Conservation (phyloP, 2,113 vertebrate species). For the Cyphomyrus plagiostoma region DNA sequence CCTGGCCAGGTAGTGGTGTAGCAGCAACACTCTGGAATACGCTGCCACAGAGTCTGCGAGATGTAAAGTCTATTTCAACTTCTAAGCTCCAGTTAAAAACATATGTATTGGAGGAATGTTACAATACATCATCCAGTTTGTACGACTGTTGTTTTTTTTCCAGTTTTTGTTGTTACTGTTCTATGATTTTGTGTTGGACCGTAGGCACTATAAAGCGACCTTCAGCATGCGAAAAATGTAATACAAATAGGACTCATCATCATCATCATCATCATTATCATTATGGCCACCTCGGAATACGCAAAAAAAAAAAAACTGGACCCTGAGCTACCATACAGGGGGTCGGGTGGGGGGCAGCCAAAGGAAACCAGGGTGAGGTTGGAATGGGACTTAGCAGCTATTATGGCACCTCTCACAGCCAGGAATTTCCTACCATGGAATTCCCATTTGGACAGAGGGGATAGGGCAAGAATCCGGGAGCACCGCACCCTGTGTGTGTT, state of each 20-base stretch:
- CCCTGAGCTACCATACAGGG: neutral
- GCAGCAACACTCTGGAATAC: neutral
- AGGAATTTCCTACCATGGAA: conserved; percentile 47
- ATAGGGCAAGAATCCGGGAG: conserved; percentile 42
- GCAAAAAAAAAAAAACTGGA: neutral
- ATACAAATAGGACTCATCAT: neutral
- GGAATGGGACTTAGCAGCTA: conserved; percentile 48
- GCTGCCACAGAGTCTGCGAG: neutral
- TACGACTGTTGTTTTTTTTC: neutral
- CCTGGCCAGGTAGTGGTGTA: neutral
- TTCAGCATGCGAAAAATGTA: neutral
- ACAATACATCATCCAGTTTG: neutral
- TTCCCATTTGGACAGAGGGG: conserved; percentile 51
- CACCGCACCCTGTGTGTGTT: conserved; percentile 48
- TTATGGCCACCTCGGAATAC: neutral
- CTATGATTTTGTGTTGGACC: neutral
- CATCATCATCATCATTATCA: neutral
- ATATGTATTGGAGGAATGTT: neutral
- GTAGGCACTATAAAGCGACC: neutral
- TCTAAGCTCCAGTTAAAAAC: neutral
- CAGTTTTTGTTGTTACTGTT: neutral
- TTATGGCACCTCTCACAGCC: conserved; percentile 50
- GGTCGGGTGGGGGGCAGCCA: conserved; percentile 20
- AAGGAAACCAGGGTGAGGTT: conserved; percentile 35
- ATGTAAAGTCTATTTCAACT: neutral